Base-by-base conservation (phyloP, 1,140 invertebrate species). In the Caerostris extrusa region DNA sequence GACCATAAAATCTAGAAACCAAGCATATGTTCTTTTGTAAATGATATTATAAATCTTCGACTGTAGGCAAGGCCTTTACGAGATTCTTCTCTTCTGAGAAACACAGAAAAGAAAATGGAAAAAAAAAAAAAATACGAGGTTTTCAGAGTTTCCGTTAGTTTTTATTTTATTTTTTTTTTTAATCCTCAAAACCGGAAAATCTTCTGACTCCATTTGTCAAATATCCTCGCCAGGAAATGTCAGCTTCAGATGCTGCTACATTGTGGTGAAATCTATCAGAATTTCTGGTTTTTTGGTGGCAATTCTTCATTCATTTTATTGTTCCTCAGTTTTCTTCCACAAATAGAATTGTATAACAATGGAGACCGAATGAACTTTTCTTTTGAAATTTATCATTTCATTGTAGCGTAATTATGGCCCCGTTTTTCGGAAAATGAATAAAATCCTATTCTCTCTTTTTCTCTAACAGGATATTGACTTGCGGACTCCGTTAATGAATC, bases 161-260 rank as follows among this genome's bases (percentile, higher is more conserved):
- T 88, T 88, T 7, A 8, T 53, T 53, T 34, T 85, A 85, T 67
- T 61, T 50, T 91, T 90, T 89, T 82, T 91, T 10, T 34, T n/a
- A 10, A 8, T 53, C 14, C 7, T 55, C 8, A 91, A 91, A 91
- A 91, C 90, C 90, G 71, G 58, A 91, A 82, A 81, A 81, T 91
- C 56, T 81, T 61, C 90, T 53, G 57, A 91, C 71, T 91, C 88
- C 90, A 91, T 91, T 91, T 91, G 90, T 91, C 90, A 91, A 91
- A 91, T 60, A 81, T 91, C 69, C 61, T 19, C 50, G 50, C n/a
- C 19, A 34, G 71, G 71, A 91, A 91, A 91, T n/a, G 90, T 82
- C 90, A 91, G 90, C 56, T 19, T 82, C 90, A 91, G 90, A 91
- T 81, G 90, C 60, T 77, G 57, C 19, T 81, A 91, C 71, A 91